phyloP scores from a whole-genome alignment of 2,888 invertebrate genomes.

The Alviniconcha strummeri region DNA sequence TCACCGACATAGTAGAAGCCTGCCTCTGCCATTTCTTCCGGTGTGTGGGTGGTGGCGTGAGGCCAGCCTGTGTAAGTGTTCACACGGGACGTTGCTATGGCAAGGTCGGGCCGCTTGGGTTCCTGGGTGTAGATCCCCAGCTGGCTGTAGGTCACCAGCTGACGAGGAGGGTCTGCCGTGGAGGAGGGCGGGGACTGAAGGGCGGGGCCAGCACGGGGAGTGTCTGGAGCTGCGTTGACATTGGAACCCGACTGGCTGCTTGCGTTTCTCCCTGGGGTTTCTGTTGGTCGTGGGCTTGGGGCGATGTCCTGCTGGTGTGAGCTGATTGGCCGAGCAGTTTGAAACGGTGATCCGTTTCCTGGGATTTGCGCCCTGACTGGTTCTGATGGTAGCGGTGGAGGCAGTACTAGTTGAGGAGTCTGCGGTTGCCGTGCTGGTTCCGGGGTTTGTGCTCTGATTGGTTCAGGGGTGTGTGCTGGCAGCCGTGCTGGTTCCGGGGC shows the following conservation, averaged over 20 bases:
- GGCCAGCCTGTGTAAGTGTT: conserved; percentile 28
- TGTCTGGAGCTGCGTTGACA: not conserved
- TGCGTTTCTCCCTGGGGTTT: not conserved
- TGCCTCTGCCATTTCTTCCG: conserved; percentile 29
- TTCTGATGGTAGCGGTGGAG: not conserved
- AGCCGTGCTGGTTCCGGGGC: not conserved
- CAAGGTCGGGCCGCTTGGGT: conserved; percentile 27
- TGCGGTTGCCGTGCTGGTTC: not conserved
- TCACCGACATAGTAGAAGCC: conserved; percentile 37
- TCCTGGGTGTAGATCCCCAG: conserved; percentile 26
- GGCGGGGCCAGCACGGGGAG: not conserved
- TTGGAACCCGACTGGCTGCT: not conserved
- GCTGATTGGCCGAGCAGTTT: not conserved
- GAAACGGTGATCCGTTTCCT: not conserved
- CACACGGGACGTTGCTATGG: not conserved
- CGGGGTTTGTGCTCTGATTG: not conserved
- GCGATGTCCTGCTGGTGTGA: not conserved
- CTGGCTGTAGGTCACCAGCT: conserved; percentile 26
- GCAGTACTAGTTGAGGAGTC: not conserved
- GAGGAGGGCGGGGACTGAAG: not conserved
- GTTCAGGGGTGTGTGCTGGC: not conserved
- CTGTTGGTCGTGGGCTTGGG: not conserved
- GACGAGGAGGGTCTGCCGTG: not conserved
- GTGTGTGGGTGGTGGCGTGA: conserved; percentile 8
- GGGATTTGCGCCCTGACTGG: too few species aligned